Evolutionary conservation across 2,113 vertebrate genomes (phyloP), one percentile per base, ranked within the genome.

Genomic region (Columba janthina): DNA sequence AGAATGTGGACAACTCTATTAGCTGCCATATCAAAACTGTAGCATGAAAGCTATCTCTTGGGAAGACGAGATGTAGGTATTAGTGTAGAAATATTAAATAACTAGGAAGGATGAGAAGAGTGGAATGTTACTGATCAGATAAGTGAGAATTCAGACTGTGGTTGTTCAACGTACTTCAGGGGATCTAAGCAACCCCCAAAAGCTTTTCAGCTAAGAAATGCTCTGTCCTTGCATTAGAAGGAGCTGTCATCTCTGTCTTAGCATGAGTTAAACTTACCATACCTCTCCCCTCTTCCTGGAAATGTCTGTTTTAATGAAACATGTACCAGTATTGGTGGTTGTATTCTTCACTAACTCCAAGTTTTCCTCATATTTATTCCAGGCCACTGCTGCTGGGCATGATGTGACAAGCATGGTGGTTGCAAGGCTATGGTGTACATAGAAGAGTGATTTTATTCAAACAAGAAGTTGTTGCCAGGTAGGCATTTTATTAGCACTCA

Each of bases 401-500:
- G 74, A 84, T 91, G 54, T 76, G 78, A 85, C 77, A 88, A 78
- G 77, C 2, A 18, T 51, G 25, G 10, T 88, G 54, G 62, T 51
- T 88, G 22, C 71, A 72, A 85, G 29, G 40, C 62, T 69, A 8
- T 51, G 53, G 77, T 89, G 24, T 75, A 51, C 0, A 0, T 50
- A 67, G 48, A 75, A 69, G 48, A 50, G 48, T 46, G 79, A 92
- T 57, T 92, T 93, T 84, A 58, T 88, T 90, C 76, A 74, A 83
- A 74, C 29, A 89, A 90, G 51, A 71, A 58, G n/a, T 67, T 93
- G 58, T 79, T 92, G 61, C 84, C 89, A 69, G 44, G 53, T 91
- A 85, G 36, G 32, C 44, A 76, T 94, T 94, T 83, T 95, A 74
- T 92, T 90, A 89, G 57, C 73, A 61, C 66, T 89, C 67, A 44